Evolutionary conservation across 1,140 invertebrate genomes (phyloP), one percentile per base, ranked within the genome.

Genomic region (Pseudomyrmex dendroicus): DNA sequence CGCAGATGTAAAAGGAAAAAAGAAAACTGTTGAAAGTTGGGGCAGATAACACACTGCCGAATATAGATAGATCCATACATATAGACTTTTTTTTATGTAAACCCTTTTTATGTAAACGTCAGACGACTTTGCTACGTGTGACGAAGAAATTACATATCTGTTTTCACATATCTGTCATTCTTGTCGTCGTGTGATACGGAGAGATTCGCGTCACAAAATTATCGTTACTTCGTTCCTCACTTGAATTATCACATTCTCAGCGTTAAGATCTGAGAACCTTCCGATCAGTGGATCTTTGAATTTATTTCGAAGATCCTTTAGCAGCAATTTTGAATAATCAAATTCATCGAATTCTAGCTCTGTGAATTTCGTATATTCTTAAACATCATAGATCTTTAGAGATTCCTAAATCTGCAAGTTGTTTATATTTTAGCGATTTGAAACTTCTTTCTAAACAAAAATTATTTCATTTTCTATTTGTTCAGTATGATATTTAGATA

Each of bases 231-330:
- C 13, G 44, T 59, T 70, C 70, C 56, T 80, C 66, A 80, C 54
- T 80, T 80, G 5, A 25, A 72, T 72, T 70, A 80, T 80, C 76
- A 80, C 66, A 80, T 72, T 13, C 54, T 78, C 44, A 72, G 22
- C 35, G 35, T 70, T 15, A 20, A 59, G 7, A 13, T 59, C 22
- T 72, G 66, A 80, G 20, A 70, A 78, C 50, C 15, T 50, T 70
- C 13, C 35, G 20, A 80, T 80, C n/a, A n/a, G 17, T 76, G n/a
- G 25, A 64, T 67, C 48, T 25, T 77, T 17, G n/a, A 77, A 67
- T 67, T 48, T 5, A 17, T 66, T 7, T 20, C 5, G 35, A 66
- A n/a, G 44, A 46, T 64, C 25, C 44, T 66, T 9, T 76, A 76
- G 17, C 64, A 46, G 7, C 12, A 64, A 12, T 20, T 54, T 17